Conservation (phyloP, 2,888 invertebrate species). For the Stenchaetothrips biformis region DNA sequence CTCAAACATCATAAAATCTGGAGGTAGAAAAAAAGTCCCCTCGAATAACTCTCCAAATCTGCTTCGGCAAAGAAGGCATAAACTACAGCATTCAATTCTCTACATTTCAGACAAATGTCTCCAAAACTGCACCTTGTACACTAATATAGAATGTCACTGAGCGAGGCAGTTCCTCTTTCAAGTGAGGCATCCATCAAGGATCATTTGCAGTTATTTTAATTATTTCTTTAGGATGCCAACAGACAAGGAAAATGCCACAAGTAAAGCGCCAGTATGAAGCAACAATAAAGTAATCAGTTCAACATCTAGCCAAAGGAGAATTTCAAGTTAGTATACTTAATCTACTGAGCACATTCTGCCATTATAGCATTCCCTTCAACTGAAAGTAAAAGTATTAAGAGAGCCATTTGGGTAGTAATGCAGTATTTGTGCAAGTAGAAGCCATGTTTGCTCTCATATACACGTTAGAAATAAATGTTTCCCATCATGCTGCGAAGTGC, state of each 20-base stretch:
- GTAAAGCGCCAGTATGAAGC: constrained; percentile 40
- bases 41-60: neutral
- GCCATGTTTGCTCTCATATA: neutral
- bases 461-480: neutral
- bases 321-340: constrained; percentile 10
- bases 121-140: neutral
- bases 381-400: constrained; percentile 30
- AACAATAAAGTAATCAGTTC: constrained; percentile 38
- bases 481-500: neutral
- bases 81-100: neutral
- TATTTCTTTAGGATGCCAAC: neutral
- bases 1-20: neutral
- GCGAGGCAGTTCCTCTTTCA: neutral
- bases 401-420: constrained; percentile 28
- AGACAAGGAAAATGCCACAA: constrained; percentile 35
- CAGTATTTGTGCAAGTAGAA: constrained; percentile 13
- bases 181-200: neutral
- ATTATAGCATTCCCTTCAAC: constrained; percentile 14
- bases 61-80: neutral
- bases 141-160: neutral
- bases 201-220: neutral
- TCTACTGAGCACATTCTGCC: neutral
- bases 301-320: neutral
- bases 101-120: neutral
- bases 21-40: neutral